Conservation (phyloP, 2,113 vertebrate genomes). For the Ibidorhyncha struthersii region DNA sequence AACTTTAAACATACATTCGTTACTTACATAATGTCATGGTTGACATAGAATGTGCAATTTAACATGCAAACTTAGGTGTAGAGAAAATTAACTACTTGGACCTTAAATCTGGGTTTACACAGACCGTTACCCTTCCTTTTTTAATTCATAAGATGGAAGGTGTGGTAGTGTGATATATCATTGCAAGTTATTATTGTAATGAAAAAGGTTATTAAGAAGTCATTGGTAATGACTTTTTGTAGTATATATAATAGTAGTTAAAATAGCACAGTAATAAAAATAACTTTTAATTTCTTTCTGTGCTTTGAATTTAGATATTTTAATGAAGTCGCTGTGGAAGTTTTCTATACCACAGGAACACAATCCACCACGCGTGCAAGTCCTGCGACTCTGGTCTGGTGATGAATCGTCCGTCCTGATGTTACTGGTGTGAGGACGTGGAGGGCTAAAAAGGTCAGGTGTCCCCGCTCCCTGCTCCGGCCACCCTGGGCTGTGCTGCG, state of each 20-base stretch:
- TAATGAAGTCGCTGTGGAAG: neutral
- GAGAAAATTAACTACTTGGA: neutral
- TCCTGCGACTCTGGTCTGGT: rapidly evolving
- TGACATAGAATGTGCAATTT: neutral
- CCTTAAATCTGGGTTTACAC: neutral
- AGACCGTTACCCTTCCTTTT: neutral
- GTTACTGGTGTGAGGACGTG: neutral
- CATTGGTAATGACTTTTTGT: neutral
- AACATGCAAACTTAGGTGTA: neutral
- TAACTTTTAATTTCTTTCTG: neutral
- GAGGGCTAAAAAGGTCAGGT: neutral
- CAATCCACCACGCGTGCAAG: rapidly evolving
- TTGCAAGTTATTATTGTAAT: neutral
- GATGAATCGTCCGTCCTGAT: rapidly evolving
- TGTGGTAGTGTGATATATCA: neutral
- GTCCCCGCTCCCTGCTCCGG: too few species aligned
- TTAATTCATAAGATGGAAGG: neutral
- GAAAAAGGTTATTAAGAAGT: neutral
- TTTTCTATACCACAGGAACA: neutral
- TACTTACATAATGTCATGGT: neutral
- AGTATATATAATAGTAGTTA: neutral
- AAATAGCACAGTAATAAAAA: neutral
- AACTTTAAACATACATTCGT: neutral
- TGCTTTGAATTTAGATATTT: neutral
- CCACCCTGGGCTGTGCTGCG: neutral